These are phyloP conservation scores for Napeogenes inachia DNA, from an alignment of 2,888 invertebrate genomes.

Conservation along the genomic window DNA sequence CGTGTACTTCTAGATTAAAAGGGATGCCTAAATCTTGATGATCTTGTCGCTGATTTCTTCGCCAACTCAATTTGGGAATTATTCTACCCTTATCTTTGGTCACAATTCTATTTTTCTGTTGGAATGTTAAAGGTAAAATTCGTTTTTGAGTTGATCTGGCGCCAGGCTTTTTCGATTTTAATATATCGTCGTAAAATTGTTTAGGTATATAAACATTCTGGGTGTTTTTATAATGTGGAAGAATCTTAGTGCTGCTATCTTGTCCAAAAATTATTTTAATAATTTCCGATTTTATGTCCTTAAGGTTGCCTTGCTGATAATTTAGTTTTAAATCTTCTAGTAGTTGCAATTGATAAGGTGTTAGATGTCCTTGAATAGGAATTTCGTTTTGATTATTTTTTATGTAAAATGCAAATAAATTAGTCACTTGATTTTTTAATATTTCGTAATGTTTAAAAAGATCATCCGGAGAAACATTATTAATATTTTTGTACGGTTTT, in stretches of 20 bases:
- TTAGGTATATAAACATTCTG: conserved; percentile 41
- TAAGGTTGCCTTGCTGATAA: conserved; percentile 7
- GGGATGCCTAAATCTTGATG: conserved; percentile 44
- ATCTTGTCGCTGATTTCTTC: conserved; percentile 33
- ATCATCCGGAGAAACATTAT: conserved; percentile 21
- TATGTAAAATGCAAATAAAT: conserved; percentile 8
- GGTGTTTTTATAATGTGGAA: conserved; percentile 34
- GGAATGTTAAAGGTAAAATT: conserved; percentile 37
- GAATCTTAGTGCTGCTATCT: conserved; percentile 27
- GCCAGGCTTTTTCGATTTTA: conserved; percentile 14
- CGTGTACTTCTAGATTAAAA: conserved; percentile 51
- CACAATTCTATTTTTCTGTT: conserved; percentile 33
- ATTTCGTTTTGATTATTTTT: conserved; percentile 11
- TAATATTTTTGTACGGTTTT: neutral
- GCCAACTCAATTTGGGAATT: conserved; percentile 28
- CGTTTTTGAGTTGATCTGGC: conserved; percentile 26
- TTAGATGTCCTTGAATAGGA: conserved; percentile 10
- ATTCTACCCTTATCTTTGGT: conserved; percentile 25
- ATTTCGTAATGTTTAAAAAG: conserved; percentile 22
- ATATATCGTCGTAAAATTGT: conserved; percentile 33
- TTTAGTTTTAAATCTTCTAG: conserved; percentile 16
- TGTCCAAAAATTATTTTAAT: conserved; percentile 24
- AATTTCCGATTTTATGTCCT: conserved; percentile 25
- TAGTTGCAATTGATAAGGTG: conserved; percentile 12
- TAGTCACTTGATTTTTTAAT: conserved; percentile 18